Base-by-base conservation (phyloP, 2,797 vertebrate species). In the Dicrostonyx torquatus region DNA sequence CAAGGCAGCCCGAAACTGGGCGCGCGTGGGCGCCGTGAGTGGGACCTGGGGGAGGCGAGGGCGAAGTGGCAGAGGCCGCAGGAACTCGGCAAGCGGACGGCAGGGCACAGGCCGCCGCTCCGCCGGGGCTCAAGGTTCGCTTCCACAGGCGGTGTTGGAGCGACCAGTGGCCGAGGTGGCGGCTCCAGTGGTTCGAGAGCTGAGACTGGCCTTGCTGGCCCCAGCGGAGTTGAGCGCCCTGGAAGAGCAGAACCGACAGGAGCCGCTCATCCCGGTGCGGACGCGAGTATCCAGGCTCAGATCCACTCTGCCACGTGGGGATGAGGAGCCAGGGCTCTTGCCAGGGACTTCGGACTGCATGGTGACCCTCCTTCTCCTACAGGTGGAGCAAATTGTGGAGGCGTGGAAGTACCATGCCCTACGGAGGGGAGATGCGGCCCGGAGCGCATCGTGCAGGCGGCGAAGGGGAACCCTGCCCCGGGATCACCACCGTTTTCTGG, bases 1-100 rank as follows among this genome's bases (percentile, higher is more conserved):
- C 68, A 93, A 96, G 88, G 98, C 98, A 0, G 98, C 98, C 90
- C 89, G 98, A 86, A 98, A 97, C 90, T 99, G 98, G 98, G 98
- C 98, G 0, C 98, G 98, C 0, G 98, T 99, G 97, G 98, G 98
- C 93, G 98, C 98, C 0, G 98, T 98, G 97, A 98, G 98, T 90
- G 2, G 14, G 31, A 66, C 0, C 9, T 37, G 37, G 4, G 40
- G 55, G 78, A 85, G 34, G 26, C 15, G 26, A 43, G 73, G n/a
- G 17, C 50, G 31, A 86, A 31, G 87, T 37, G 37, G 62, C 29
- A 20, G 0, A 58, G 12, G 66, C 8, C 0, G 3, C 89, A n/a
- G 53, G 10, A 82, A 60, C 18, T 62, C 2, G 20, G 48, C 11
- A 43, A 55, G 60, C 8, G 1, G 70, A 91, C 22, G 4, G 86